Base-by-base conservation (phyloP, 1,140 invertebrate species). In the Hylaeus anthracinus region DNA sequence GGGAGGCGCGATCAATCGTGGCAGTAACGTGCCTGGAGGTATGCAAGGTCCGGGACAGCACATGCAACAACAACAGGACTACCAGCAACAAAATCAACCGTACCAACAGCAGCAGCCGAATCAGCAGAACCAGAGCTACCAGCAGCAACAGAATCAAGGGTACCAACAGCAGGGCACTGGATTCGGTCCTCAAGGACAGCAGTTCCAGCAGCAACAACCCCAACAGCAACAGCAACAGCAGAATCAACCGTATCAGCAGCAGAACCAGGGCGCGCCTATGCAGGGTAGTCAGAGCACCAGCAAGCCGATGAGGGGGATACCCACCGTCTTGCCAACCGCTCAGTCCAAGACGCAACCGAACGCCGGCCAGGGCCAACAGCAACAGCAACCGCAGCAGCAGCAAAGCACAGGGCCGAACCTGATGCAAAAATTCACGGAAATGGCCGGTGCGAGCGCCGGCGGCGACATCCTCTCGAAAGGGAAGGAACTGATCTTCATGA, bases 401-500 rank as follows among this genome's bases (percentile, higher is more conserved):
- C 86, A 90, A 82, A 90, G 92, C 72, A 90, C 92, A 80, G 93
- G 95, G 8, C 96, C 96, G 26, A 97, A 97, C 92, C 94, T 97
- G 65, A 97, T 97, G 96, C 96, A 97, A 90, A 97, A 97, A 89
- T 95, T 97, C 86, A 95, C 95, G 74, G 97, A 97, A 89, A 97
- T 97, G 93, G 94, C 95, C 0, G 93, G 93, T 15, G 96, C 96
- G 39, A 96, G 96, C 60, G 96, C 96, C 79, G 96, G 96, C 67
- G 96, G 96, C 71, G 97, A 97, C 88, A 97, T 98, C 77, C 94
- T 98, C 56, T 97, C 97, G 85, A 98, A 98, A 93, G 97, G 97
- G 84, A 98, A 98, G 94, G 97, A 98, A 94, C 95, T 97, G 56
- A 97, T 98, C 90, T 98, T 98, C 92, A 97, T 97, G 95, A 98